Conservation (phyloP, 2,113 vertebrate genomes). For the Sinocyclocheilus anshuiensis region DNA sequence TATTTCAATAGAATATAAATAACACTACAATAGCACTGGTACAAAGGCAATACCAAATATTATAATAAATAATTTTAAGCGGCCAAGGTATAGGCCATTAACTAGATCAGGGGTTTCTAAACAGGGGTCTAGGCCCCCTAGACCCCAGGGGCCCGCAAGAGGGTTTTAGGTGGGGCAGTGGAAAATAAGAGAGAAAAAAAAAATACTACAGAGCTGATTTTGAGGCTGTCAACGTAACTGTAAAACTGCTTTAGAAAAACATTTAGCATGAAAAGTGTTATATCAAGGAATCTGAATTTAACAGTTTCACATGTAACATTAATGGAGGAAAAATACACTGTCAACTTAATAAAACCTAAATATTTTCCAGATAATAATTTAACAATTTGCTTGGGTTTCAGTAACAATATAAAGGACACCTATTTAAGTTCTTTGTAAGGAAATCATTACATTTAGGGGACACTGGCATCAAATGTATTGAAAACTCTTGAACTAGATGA, state of each 20-base stretch:
- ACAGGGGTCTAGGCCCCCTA: too few species aligned
- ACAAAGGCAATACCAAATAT: too few species aligned
- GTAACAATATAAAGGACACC: too few species aligned
- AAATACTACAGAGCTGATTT: neutral
- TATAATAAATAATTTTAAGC: neutral
- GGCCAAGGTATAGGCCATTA: too few species aligned
- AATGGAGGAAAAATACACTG: neutral
- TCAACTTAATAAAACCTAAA: neutral
- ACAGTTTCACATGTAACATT: neutral
- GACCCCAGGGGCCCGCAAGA: too few species aligned
- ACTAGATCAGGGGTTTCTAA: too few species aligned
- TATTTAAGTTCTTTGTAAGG: too few species aligned
- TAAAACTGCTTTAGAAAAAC: neutral
- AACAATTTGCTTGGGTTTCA: neutral
- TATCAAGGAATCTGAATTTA: neutral
- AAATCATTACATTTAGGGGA: neutral
- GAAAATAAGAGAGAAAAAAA: too few species aligned
- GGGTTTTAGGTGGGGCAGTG: too few species aligned
- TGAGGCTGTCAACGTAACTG: neutral
- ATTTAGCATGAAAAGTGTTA: neutral
- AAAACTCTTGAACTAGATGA: neutral
- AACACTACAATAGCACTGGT: neutral
- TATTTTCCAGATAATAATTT: neutral
- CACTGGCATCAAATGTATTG: neutral
- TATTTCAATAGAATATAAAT: neutral